Percentiles rank a stretch among this genome's conserved stretches.
phyloP scores from a whole-genome alignment of 2,888 invertebrate species.

The Sylvicola fuscatus region DNA sequence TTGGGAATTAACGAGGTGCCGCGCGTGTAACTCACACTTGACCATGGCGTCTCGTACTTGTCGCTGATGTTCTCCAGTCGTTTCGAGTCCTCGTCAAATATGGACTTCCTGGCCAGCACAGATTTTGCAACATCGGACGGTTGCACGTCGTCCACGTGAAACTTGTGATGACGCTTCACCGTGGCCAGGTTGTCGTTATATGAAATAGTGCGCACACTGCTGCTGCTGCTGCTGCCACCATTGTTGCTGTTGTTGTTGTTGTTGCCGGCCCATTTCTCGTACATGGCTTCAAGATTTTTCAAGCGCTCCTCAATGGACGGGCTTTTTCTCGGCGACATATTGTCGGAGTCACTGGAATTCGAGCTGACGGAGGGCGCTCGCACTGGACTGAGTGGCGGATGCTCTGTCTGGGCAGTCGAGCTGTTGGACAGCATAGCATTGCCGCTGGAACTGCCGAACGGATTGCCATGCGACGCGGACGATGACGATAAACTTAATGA shows the following conservation, averaged over 20 bases:
- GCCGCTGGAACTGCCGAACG: constrained; percentile 23
- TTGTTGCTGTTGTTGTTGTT: background rate
- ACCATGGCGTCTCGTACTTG: constrained; percentile 46
- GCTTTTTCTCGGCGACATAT: constrained; percentile 38
- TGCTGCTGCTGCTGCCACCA: background rate
- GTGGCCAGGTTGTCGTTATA: constrained; percentile 15
- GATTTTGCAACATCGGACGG: constrained; percentile 89
- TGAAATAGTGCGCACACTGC: background rate
- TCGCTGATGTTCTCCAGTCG: constrained; percentile 72
- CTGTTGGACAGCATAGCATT: constrained; percentile 26
- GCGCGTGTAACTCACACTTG: constrained; percentile 8
- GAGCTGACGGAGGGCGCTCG: constrained; percentile 57
- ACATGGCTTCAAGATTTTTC: constrained; percentile 78
- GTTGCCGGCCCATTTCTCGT: constrained; percentile 68
- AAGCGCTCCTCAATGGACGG: constrained; percentile 81
- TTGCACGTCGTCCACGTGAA: constrained; percentile 62
- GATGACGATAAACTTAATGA: constrained; percentile 9
- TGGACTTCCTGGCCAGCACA: constrained; percentile 75
- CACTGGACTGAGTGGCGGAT: constrained; percentile 39
- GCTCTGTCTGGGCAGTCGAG: constrained; percentile 13
- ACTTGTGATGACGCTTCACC: constrained; percentile 26
- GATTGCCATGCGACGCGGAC: constrained; percentile 13
- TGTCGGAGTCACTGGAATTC: constrained; percentile 47
- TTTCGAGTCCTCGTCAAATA: constrained; percentile 91
- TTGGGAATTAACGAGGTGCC: background rate